Percentiles rank a stretch among this genome's conserved stretches.
Conservation (phyloP, 2,113 vertebrate species). For the Bufo bufo region DNA sequence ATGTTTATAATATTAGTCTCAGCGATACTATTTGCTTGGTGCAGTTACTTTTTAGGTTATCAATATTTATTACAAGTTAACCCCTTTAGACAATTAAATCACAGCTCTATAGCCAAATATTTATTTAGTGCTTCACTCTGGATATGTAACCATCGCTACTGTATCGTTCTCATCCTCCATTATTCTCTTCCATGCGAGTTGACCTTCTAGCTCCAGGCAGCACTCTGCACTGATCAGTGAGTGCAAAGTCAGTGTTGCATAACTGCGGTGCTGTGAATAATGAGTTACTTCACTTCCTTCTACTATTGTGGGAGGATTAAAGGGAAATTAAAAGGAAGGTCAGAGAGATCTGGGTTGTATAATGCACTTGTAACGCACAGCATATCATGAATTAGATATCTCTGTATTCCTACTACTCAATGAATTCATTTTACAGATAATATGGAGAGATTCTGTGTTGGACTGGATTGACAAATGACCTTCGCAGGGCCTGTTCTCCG, state of each 20-base stretch:
- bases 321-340: not conserved
- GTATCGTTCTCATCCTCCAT: not conserved
- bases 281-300: not conserved
- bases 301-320: slow-evolving; percentile 8
- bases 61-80: too few relatives aligned
- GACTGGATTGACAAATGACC: not conserved
- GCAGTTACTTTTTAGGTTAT: too few relatives aligned
- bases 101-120: not conserved
- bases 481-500: too few relatives aligned
- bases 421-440: not conserved
- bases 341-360: not conserved
- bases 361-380: not conserved
- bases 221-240: not conserved
- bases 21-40: too few relatives aligned
- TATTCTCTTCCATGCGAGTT: not conserved
- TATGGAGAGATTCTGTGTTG: not conserved
- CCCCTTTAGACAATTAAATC: not conserved
- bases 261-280: slow-evolving; percentile 25
- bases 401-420: not conserved
- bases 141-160: not conserved
- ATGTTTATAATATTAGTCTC: too few relatives aligned
- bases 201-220: not conserved
- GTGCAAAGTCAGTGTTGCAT: slow-evolving; percentile 28
- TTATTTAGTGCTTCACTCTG: not conserved
- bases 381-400: not conserved